Evolutionary conservation across 2,113 vertebrate species (phyloP), one percentile per base, ranked within the genome.

Genomic region (Oxyruncus cristatus): DNA sequence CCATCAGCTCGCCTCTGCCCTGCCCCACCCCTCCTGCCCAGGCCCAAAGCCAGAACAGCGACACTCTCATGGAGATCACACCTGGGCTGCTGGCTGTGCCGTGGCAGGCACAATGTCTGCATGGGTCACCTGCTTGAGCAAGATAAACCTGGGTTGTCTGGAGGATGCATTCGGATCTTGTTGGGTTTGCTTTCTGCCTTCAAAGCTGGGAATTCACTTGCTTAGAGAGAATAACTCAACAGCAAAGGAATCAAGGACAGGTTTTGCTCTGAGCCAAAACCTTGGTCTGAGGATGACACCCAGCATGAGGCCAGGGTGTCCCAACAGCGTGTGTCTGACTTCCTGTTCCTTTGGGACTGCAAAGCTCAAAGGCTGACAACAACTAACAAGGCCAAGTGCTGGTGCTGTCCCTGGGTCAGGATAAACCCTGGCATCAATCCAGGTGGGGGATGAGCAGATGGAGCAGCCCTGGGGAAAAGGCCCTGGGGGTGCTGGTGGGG

Each of bases 91-190:
- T 1, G 4, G 9, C 21, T 44, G 49, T 2, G 16, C n/a, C 42
- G 37, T 16, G 33, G 63, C 47, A 33, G 47, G 56, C n/a, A 49
- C 66, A 30, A 0, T 26, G n/a, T 33, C 37, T 72, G 53, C 37
- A 11, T 32, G 26, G 70, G 33, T 77, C 28, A 15, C 39, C 35
- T 0, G 0, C 35, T 8, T 8, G 11, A 32, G 10, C 44, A 66
- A 2, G 1, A 46, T 5, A 26, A 26, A 49, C 33, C 0, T 33
- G 39, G 5, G 35, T 33, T 6, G 17, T 14, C 41, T 79, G 62
- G 28, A 88, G 62, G 41, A 52, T n/a, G 46, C 41, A 41, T 41
- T 75, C 67, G 35, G 50, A 33, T 55, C 35, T 68, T 74, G 49
- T 17, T 55, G 39, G 11, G 2, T 79, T 93, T 66, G 44, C 67